Evolutionary conservation across 2,113 vertebrate species (phyloP).

Genomic region (Astur gentilis): DNA sequence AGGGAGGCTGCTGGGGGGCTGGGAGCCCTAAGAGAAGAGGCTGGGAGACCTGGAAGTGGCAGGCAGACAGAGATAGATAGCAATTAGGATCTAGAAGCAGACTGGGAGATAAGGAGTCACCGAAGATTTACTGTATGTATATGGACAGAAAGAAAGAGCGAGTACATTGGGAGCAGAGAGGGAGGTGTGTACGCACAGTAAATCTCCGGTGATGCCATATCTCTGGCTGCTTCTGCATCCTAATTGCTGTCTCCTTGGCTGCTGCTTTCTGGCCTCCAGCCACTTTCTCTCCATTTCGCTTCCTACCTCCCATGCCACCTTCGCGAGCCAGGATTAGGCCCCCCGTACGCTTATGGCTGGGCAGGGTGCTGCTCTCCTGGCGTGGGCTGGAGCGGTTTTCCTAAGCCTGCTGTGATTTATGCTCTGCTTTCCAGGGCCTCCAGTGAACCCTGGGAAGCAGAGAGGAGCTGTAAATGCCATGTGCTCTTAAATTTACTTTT

Average conservation of each 20-base stretch:
- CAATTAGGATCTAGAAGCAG: conserved; percentile 67
- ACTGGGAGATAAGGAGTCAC: conserved; percentile 65
- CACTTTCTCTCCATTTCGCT: conserved; percentile 4
- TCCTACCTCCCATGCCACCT: not conserved
- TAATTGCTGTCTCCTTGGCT: conserved; percentile 42
- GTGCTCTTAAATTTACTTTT: not conserved
- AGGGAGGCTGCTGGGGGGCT: not conserved
- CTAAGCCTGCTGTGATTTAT: not conserved
- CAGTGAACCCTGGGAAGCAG: not conserved
- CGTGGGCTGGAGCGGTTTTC: not conserved
- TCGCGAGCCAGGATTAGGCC: not conserved
- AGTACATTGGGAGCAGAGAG: conserved; percentile 53
- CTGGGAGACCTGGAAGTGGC: conserved; percentile 56
- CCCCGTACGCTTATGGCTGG: rapidly evolving
- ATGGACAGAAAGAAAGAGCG: conserved; percentile 61
- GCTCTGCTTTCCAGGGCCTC: not conserved
- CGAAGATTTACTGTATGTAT: conserved; percentile 67
- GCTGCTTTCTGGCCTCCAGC: not conserved
- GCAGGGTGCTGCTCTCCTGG: not conserved
- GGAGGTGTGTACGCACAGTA: conserved; percentile 60
- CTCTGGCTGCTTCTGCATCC: conserved; percentile 59
- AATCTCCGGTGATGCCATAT: conserved; percentile 48
- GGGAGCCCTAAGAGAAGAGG: not conserved
- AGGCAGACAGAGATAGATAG: conserved; percentile 59
- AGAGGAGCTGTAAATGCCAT: not conserved